A percentile compares a stretch with the other conserved stretches of the same genome.
phyloP scores from a whole-genome alignment of 1,140 invertebrate genomes.

The Phocides pigmalion region DNA sequence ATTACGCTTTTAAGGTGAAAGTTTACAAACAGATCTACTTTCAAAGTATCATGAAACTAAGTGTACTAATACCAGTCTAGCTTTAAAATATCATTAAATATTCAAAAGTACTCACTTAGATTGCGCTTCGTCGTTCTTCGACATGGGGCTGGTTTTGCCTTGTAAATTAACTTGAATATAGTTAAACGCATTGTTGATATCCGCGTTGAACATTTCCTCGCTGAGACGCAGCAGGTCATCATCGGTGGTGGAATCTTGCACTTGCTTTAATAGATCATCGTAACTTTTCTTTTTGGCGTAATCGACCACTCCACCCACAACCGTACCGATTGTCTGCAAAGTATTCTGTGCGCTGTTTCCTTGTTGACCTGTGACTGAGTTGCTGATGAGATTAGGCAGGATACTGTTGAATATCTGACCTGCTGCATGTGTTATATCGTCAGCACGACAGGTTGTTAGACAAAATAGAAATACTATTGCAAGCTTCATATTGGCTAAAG shows the following conservation, averaged over 20 bases:
- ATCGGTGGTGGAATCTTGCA: constrained; percentile 70
- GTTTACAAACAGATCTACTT: not conserved
- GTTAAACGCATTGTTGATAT: constrained; percentile 75
- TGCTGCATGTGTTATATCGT: constrained; percentile 70
- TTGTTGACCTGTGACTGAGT: constrained; percentile 62
- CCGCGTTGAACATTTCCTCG: constrained; percentile 78
- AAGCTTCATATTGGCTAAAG: constrained; percentile 57
- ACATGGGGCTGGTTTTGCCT: constrained; percentile 76
- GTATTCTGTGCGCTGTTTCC: constrained; percentile 70
- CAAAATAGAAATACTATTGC: constrained; percentile 53
- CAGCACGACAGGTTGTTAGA: constrained; percentile 52
- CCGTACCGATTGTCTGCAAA: constrained; percentile 69
- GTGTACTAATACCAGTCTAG: not conserved
- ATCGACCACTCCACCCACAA: constrained; percentile 75
- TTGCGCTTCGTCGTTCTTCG: constrained; percentile 71
- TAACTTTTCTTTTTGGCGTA: constrained; percentile 80
- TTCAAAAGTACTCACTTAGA: constrained; percentile 58
- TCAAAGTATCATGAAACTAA: not conserved
- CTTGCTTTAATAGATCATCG: constrained; percentile 68
- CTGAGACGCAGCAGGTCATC: constrained; percentile 71
- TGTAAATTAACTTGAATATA: constrained; percentile 78
- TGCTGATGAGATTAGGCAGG: constrained; percentile 68
- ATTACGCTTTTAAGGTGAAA: constrained; percentile 3
- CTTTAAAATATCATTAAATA: constrained; percentile 7
- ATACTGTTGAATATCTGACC: constrained; percentile 77